Base-by-base conservation (phyloP, 2,888 invertebrate species). In the Caenorhabditis virilis region DNA sequence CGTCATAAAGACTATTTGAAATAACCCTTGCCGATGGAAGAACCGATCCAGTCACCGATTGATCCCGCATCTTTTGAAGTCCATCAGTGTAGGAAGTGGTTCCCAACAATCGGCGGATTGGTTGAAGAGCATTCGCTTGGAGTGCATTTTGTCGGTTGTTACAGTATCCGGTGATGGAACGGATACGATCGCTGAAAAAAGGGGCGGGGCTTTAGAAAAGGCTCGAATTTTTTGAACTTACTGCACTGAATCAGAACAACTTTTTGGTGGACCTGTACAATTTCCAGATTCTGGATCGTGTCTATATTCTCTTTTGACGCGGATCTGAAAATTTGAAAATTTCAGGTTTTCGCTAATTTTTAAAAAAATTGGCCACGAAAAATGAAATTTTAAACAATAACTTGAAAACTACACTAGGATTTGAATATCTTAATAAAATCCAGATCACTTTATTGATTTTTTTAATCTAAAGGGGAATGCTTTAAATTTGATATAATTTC, bases 41-140 rank as follows among this genome's bases (percentile, higher is more conserved):
- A n/a, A 36, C 27, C 0, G 54, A 18, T 16, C 67, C 69, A 22
- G 58, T 61, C 38, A 58, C 59, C 1, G 66, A 61, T 0, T 30
- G 45, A n/a, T 48, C 54, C 15, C 68, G 56, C 39, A 72, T 61
- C 0, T 59, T 47, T 23, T 56, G 55, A 36, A 72, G 54, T 0
- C 70, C 69, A 61, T 74, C 74, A 15, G 62, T 92, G 26, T 90
- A 88, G 85, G 92, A 93, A 47, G 88, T 88, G 0, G 92, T 90
- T 15, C 71, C 67, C 27, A 92, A 85, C 83, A 92, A 91, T 41
- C 93, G 84, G 79, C 90, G 89, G 82, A 92, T 90, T 0, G 91
- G 90, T 66, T 90, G 89, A 87, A 91, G 89, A 1, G 91, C 88
- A 5, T 91, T 89, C 0, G 93, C 93, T 89, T 90, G 90, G 84